These are phyloP conservation scores for Zele albiditarsus DNA, from an alignment of 2,888 invertebrate species.

Conservation along the genomic window DNA sequence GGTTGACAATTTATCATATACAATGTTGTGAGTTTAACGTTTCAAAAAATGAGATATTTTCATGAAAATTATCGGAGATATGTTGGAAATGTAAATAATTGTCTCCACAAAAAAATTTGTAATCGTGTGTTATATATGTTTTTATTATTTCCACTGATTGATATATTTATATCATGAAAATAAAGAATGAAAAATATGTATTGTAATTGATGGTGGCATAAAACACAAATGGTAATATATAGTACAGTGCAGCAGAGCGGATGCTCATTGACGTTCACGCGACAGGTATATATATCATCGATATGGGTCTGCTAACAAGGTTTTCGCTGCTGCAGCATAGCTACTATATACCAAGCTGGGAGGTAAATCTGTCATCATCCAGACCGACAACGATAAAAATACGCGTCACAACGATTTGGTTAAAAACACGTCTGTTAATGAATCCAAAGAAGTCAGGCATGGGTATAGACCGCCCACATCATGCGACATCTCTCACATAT, in stretches of 20 bases:
- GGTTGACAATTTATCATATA: too few species aligned
- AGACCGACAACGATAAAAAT: constrained; percentile 64
- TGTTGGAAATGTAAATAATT: too few species aligned
- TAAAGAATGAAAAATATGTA: not conserved
- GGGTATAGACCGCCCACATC: constrained; percentile 64
- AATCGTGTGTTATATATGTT: too few species aligned
- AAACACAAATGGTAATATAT: constrained; percentile 8
- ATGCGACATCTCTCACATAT: constrained; percentile 18
- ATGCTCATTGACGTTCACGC: constrained; percentile 32
- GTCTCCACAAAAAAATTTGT: too few species aligned
- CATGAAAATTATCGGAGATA: too few species aligned
- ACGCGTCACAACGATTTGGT: constrained; percentile 59
- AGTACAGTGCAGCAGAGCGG: not conserved
- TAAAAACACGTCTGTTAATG: constrained; percentile 59
- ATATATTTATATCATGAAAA: too few species aligned
- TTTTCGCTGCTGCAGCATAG: constrained; percentile 49
- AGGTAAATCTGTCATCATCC: constrained; percentile 60
- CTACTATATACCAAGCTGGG: constrained; percentile 50
- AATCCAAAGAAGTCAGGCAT: constrained; percentile 56
- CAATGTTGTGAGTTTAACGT: too few species aligned
- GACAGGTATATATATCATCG: constrained; percentile 50
- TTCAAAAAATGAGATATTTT: too few species aligned
- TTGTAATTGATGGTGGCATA: not conserved
- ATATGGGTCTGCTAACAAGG: constrained; percentile 52
- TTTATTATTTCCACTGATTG: too few species aligned